A percentile compares a stretch with the other conserved stretches of the same genome.
Evolutionary conservation across 37 sponge, comb jelly and placozoan species (phyloP).

Genomic region (Ianthella basta): DNA sequence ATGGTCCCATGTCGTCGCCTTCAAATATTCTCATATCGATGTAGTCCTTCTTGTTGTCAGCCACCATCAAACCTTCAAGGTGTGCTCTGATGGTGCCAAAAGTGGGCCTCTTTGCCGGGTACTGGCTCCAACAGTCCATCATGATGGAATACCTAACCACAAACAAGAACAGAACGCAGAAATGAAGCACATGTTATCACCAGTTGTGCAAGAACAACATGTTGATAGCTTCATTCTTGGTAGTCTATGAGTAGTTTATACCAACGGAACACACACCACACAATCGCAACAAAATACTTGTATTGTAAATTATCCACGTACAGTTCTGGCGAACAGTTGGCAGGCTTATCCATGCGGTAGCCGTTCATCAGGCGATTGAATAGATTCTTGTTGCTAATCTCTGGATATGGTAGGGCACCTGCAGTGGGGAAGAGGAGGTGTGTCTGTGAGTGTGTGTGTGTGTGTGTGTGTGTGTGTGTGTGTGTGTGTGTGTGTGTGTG

Average conservation of each 20-base stretch:
- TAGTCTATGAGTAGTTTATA: no score
- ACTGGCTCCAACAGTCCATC: slow-evolving; percentile 18
- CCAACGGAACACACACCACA: no score
- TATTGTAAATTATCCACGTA: slow-evolving; percentile 7
- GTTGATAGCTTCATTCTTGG: no score
- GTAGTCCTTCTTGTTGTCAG: not conserved
- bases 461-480: no score
- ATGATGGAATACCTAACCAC: slow-evolving; percentile 15
- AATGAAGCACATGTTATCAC: not conserved
- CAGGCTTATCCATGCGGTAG: slow-evolving; percentile 58
- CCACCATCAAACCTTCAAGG: not conserved
- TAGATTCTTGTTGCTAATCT: slow-evolving; percentile 13
- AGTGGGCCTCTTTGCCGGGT: not conserved
- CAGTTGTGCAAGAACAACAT: no score
- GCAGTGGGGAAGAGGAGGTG: not conserved
- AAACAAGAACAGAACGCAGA: not conserved
- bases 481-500: no score
- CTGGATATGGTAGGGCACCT: slow-evolving; percentile 17
- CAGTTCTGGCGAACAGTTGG: slow-evolving; percentile 65
- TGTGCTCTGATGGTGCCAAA: not conserved
- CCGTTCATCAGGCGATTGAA: slow-evolving; percentile 31
- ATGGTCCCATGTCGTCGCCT: not conserved
- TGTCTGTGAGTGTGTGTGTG: no score
- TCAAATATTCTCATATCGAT: not conserved
- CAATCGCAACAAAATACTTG: no score